phyloP scores from a whole-genome alignment of 2,113 vertebrate species.

The Calyptommatus sinebrachiatus region DNA sequence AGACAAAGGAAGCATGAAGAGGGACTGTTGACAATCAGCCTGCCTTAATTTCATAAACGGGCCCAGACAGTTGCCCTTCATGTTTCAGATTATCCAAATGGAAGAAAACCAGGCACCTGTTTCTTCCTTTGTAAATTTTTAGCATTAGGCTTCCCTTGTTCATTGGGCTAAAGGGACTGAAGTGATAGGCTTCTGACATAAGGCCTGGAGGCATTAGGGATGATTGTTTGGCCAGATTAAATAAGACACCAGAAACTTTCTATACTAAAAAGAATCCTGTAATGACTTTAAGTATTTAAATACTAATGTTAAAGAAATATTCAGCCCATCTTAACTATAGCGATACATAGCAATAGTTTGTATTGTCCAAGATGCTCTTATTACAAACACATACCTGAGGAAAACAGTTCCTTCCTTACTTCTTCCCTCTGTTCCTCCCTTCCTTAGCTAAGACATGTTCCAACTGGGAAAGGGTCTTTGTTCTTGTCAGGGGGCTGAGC shows the following conservation, averaged over 20 bases:
- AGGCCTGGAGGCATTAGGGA: neutral
- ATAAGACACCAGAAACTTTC: neutral
- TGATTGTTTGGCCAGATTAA: neutral
- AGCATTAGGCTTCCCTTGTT: neutral
- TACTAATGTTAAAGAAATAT: too few relatives aligned
- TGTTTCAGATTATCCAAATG: neutral
- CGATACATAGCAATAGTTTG: too few relatives aligned
- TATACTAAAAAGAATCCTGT: neutral
- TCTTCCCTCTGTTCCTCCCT: too few relatives aligned
- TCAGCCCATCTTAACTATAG: too few relatives aligned
- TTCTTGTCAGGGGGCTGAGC: too few relatives aligned
- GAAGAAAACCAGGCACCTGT: neutral
- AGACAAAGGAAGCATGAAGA: neutral
- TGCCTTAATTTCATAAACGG: neutral
- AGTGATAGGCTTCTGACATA: neutral
- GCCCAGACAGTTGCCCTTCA: neutral
- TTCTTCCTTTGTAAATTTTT: neutral
- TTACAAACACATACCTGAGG: too few relatives aligned
- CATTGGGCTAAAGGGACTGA: neutral
- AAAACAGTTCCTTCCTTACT: too few relatives aligned
- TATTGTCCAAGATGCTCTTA: too few relatives aligned
- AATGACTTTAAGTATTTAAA: too few relatives aligned
- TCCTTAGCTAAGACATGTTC: too few relatives aligned
- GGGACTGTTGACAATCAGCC: neutral
- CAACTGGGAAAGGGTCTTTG: too few relatives aligned